These are phyloP conservation scores for Punctoribates punctum DNA, from an alignment of 2,888 invertebrate genomes.

Conservation along the genomic window DNA sequence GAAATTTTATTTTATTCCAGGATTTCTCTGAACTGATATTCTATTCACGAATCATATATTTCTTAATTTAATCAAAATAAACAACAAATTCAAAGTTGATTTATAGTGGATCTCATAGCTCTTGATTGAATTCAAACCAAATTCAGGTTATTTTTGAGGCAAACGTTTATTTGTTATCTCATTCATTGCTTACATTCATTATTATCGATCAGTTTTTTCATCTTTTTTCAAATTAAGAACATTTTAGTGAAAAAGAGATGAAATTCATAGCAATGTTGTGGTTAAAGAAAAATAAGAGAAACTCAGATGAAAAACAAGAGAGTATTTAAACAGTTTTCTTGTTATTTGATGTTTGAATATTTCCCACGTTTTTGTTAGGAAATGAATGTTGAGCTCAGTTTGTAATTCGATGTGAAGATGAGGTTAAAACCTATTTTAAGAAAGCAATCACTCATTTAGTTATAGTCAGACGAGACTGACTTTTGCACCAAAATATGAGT, in stretches of 20 bases:
- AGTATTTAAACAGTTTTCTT: not conserved
- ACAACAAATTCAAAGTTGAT: no score
- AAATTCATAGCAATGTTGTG: not conserved
- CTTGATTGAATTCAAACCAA: no score
- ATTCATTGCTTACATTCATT: not conserved
- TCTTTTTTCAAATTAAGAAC: not conserved
- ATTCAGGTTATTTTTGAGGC: not conserved
- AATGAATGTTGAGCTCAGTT: not conserved
- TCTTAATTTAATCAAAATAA: no score
- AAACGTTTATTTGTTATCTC: not conserved
- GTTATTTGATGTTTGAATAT: not conserved
- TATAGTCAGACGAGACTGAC: not conserved
- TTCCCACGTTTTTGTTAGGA: not conserved
- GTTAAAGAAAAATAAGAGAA: not conserved
- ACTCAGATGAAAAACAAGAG: not conserved
- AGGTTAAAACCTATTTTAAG: slow-evolving; percentile 10
- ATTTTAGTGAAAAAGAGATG: not conserved
- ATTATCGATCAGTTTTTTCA: not conserved
- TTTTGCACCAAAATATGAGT: not conserved
- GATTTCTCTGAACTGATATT: no score
- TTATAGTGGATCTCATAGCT: no score
- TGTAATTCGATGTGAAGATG: slow-evolving; percentile 5
- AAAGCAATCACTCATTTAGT: slow-evolving; percentile 1
- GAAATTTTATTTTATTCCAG: no score
- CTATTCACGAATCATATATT: no score